phyloP scores from a whole-genome alignment of 2,888 invertebrate species.

The Erebia aethiops region DNA sequence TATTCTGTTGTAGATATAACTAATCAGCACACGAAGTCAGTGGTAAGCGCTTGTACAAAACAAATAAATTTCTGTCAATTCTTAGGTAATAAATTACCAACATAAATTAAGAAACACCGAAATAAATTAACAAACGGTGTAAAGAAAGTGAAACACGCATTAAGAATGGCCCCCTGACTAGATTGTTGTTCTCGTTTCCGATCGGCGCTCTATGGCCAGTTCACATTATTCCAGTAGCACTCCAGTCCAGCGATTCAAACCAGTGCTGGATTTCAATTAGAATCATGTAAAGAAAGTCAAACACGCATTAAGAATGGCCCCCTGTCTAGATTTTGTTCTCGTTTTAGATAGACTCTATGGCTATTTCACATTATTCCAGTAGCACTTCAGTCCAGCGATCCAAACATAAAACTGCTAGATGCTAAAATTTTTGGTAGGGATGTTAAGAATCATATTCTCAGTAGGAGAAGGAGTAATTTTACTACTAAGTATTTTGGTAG shows the following conservation, averaged over 20 bases:
- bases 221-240: no score
- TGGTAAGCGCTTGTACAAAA: not conserved
- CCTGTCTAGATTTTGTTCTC: slow-evolving; percentile 22
- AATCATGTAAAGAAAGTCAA: slow-evolving; percentile 5
- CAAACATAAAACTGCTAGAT: no score
- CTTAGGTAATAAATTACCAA: slow-evolving; percentile 4
- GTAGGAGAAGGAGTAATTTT: no score
- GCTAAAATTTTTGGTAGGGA: no score
- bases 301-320: slow-evolving; percentile 1
- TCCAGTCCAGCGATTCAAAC: no score
- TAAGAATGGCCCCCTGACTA: slow-evolving; percentile 9
- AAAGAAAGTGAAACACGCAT: slow-evolving; percentile 5
- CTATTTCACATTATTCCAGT: no score
- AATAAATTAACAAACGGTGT: slow-evolving; percentile 21
- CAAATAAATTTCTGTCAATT: not conserved
- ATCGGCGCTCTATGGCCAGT: slow-evolving; percentile 14
- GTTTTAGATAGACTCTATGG: slow-evolving; percentile 17
- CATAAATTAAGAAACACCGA: slow-evolving; percentile 1
- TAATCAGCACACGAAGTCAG: not conserved
- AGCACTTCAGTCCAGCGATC: no score
- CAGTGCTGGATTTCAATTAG: no score
- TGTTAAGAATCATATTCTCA: no score
- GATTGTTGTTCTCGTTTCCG: slow-evolving; percentile 26
- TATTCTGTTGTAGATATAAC: no score
- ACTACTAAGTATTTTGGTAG: no score